Evolutionary conservation across 2,797 vertebrate species (phyloP).

Genomic region (Urocyon cinereoargenteus): DNA sequence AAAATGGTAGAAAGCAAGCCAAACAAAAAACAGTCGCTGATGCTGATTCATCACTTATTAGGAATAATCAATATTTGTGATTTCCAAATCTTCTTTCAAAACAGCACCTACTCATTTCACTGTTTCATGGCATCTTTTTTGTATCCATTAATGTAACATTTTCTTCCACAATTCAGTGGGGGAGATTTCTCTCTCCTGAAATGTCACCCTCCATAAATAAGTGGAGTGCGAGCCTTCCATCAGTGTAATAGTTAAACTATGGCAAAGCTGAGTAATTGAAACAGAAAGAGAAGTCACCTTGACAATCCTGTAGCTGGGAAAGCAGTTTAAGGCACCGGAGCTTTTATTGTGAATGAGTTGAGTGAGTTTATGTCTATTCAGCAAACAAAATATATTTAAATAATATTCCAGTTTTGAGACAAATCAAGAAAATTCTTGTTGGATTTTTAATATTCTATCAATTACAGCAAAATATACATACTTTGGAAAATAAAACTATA

Average conservation of each 20-base stretch:
- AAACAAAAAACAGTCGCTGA: not conserved
- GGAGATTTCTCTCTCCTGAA: slow-evolving; percentile 77
- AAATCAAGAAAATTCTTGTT: slow-evolving; percentile 71
- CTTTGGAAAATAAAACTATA: slow-evolving; percentile 25
- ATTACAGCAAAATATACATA: slow-evolving; percentile 56
- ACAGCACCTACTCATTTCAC: slow-evolving; percentile 76
- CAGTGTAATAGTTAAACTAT: slow-evolving; percentile 87
- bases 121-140: slow-evolving; percentile 71
- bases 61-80: slow-evolving; percentile 58
- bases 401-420: slow-evolving; percentile 75
- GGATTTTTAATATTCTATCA: slow-evolving; percentile 40
- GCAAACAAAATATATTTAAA: slow-evolving; percentile 76
- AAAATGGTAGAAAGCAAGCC: slow-evolving; percentile 64
- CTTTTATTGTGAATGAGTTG: slow-evolving; percentile 75
- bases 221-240: slow-evolving; percentile 84
- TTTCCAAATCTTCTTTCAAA: slow-evolving; percentile 74
- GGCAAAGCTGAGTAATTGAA: slow-evolving; percentile 82
- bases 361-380: slow-evolving; percentile 76
- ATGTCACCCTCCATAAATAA: slow-evolving; percentile 82
- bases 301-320: slow-evolving; percentile 74
- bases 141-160: slow-evolving; percentile 80
- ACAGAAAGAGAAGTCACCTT: slow-evolving; percentile 88
- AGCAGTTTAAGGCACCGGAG: slow-evolving; percentile 79
- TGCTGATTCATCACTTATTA: slow-evolving; percentile 69
- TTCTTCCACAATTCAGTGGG: slow-evolving; percentile 69